These are phyloP conservation scores for Sylvia borin DNA, from an alignment of 2,797 vertebrate genomes.

Conservation along the genomic window DNA sequence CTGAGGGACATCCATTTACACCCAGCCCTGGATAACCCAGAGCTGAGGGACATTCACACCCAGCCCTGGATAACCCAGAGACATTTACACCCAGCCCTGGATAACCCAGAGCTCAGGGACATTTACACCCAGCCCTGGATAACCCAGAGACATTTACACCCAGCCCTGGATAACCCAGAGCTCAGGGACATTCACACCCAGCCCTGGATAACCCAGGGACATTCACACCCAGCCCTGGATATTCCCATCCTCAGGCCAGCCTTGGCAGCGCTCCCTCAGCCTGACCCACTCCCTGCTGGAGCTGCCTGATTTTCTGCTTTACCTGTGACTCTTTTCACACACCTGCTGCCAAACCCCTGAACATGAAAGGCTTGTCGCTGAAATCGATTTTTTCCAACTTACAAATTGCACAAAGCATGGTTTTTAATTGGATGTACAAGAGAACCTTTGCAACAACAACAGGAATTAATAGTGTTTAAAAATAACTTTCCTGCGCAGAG, in stretches of 20 bases:
- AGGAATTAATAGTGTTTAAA: constrained; percentile 27
- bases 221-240: neutral
- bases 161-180: too few relatives aligned
- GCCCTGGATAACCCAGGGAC: neutral
- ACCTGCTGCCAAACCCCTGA: neutral
- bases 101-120: too few relatives aligned
- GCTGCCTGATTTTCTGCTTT: neutral
- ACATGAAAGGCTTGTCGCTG: neutral
- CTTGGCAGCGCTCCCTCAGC: neutral
- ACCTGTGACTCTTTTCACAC: neutral
- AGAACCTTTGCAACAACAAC: neutral
- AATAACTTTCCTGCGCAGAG: neutral
- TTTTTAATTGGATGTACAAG: constrained; percentile 40
- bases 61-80: too few relatives aligned
- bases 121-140: too few relatives aligned
- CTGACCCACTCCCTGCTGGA: neutral
- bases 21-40: too few relatives aligned
- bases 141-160: too few relatives aligned
- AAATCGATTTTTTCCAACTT: constrained; percentile 9
- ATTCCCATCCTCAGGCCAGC: neutral
- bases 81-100: too few relatives aligned
- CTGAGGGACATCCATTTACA: too few relatives aligned
- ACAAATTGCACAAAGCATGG: constrained; percentile 7
- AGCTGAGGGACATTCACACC: too few relatives aligned
- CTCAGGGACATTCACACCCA: too few relatives aligned